phyloP scores from a whole-genome alignment of 1,140 invertebrate species.

The Episyrphus balteatus region DNA sequence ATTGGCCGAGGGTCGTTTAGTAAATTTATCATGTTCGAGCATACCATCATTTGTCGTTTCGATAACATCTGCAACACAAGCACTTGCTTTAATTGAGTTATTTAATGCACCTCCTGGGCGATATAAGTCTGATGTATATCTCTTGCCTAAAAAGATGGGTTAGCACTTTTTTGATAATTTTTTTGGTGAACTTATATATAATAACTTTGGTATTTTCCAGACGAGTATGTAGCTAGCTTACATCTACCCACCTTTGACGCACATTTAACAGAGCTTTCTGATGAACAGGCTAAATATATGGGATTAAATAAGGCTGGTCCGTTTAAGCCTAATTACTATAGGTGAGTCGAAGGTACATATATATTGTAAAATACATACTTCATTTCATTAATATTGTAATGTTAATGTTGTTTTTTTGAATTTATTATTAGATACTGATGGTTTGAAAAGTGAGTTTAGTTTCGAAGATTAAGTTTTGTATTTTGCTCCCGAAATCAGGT shows the following conservation, averaged over 20 bases:
- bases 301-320: conserved; percentile 94
- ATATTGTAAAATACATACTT: too few relatives aligned
- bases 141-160: conserved; percentile 98
- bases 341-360: conserved; percentile 41
- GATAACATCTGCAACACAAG: conserved; percentile 89
- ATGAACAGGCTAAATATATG: conserved; percentile 97
- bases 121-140: conserved; percentile 95
- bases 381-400: too few relatives aligned
- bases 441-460: too few relatives aligned
- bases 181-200: background rate
- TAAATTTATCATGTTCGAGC: conserved; percentile 94
- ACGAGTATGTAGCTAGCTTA: conserved; percentile 84
- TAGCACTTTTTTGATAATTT: conserved; percentile 4
- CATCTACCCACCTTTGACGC: conserved; percentile 96
- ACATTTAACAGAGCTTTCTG: conserved; percentile 87
- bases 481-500: too few relatives aligned
- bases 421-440: too few relatives aligned
- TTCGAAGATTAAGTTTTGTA: too few relatives aligned
- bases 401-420: too few relatives aligned
- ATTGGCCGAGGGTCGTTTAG: conserved; percentile 86
- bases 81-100: conserved; percentile 88
- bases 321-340: conserved; percentile 97
- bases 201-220: conserved; percentile 40
- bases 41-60: conserved; percentile 96
- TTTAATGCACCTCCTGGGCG: conserved; percentile 89